Evolutionary conservation across 2,797 vertebrate species (phyloP).

Genomic region (Numenius phaeopus): DNA sequence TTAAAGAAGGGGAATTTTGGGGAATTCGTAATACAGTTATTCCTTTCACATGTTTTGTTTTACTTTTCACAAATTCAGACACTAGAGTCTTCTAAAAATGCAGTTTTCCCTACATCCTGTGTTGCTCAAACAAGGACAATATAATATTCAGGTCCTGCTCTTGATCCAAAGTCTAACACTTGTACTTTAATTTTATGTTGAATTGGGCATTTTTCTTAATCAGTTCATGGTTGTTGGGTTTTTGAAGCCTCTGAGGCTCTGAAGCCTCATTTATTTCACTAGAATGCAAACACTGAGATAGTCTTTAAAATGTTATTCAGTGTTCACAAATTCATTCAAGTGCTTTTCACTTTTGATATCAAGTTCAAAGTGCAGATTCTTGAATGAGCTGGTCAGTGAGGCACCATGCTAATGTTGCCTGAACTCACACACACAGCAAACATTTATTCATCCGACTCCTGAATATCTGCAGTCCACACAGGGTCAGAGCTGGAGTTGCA

Average conservation of each 20-base stretch:
- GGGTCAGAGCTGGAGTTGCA: background rate
- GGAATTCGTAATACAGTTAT: background rate
- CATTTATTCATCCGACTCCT: background rate
- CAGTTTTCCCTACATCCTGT: background rate
- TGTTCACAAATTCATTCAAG: background rate
- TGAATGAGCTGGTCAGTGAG: background rate
- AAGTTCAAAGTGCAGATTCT: background rate
- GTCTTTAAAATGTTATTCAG: background rate
- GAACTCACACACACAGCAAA: background rate
- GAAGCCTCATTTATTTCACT: background rate
- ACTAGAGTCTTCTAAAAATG: background rate
- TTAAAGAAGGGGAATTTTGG: background rate
- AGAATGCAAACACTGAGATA: background rate
- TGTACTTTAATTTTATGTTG: background rate
- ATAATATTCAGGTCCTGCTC: background rate
- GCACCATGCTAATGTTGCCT: accelerated
- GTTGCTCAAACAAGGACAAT: background rate
- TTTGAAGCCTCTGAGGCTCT: background rate
- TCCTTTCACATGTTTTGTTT: background rate
- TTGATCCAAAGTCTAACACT: background rate
- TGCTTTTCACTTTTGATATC: background rate
- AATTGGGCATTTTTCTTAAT: background rate
- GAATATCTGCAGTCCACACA: accelerated
- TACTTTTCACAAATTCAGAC: background rate
- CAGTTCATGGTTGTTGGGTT: background rate